Conservation (phyloP, 1,140 invertebrate species). For the Holcopasites calliopsidis region DNA sequence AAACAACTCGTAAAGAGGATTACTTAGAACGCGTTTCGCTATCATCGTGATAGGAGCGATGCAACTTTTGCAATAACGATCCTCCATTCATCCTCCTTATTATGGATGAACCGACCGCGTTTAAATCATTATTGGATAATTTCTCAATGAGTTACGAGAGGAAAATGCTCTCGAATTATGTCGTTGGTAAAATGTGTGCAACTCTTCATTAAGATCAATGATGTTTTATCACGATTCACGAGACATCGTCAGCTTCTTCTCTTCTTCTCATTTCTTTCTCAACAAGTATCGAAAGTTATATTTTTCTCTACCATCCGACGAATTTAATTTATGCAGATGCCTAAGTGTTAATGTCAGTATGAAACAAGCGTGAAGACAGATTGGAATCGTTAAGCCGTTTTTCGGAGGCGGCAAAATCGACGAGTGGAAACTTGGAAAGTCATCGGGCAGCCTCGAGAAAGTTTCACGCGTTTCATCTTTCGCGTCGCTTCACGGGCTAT, state of each 20-base stretch:
- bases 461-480: slow-evolving; percentile 49
- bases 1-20: slow-evolving; percentile 2
- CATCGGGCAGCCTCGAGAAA: slow-evolving; percentile 16
- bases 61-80: neutral
- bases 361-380: no score
- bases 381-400: neutral
- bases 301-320: no score
- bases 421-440: slow-evolving; percentile 51
- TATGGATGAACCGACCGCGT: neutral
- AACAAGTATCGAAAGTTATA: no score
- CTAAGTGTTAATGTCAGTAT: no score
- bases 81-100: neutral
- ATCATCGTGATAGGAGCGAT: neutral
- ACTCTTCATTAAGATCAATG: no score
- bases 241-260: no score
- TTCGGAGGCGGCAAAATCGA: neutral
- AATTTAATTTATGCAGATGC: no score
- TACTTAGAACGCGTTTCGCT: neutral
- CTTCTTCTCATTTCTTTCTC: no score
- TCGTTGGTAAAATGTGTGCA: no score
- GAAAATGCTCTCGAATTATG: no score
- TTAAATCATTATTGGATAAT: neutral
- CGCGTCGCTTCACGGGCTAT: slow-evolving; percentile 16
- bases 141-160: neutral
- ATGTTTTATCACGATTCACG: no score